Base-by-base conservation (phyloP, 64 coral and sea anemone species). In the Pachyseris speciosa region DNA sequence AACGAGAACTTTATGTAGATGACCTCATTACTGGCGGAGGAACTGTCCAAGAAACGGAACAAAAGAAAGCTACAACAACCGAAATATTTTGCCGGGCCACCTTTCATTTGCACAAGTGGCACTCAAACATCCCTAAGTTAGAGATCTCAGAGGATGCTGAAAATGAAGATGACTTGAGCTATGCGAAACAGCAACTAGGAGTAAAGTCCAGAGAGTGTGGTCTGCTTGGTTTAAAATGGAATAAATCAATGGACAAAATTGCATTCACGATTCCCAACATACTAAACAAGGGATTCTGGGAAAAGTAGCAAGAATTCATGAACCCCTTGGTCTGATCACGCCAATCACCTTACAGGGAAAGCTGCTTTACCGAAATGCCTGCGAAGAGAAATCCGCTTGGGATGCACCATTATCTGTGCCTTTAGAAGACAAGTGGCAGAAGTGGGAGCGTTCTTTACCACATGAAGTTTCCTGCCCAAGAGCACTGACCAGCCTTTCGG, bases 41-140 rank as follows among this genome's bases (percentile, higher is more conserved):
- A 12, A 69, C 64, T 59, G 45, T 37, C 32, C 13, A 71, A 69
- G 42, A 87, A 43, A 36, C 87, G 11, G 20, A 65, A 17, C 3
- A 89, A 44, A 39, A 45, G 36, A 89, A 89, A 42, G 25, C 49
- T 32, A 59, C 27, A 19, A 52, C 60, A 5, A 83, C 22, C n/a
- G 63, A 83, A 30, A 83, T 83, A 31, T 75, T 88, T 8, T 4
- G 27, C 9, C 22, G 71, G 2, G 69, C 47, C 13, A 40, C 29
- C 24, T 70, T 81, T 83, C 26, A 55, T 22, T 59, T 90, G 19
- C 88, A 90, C 30, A 91, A 91, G 51, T 84, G 79, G 89, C 67
- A 84, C 67, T 91, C 75, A 68, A 91, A 83, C 28, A 53, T n/a
- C n/a, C n/a, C n/a, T n/a, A n/a, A n/a, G n/a, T n/a, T n/a, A n/a